A percentile compares a stretch with the other conserved stretches of the same genome.
Evolutionary conservation across 2,113 vertebrate genomes (phyloP).

Genomic region (Campylomormyrus numenius): DNA sequence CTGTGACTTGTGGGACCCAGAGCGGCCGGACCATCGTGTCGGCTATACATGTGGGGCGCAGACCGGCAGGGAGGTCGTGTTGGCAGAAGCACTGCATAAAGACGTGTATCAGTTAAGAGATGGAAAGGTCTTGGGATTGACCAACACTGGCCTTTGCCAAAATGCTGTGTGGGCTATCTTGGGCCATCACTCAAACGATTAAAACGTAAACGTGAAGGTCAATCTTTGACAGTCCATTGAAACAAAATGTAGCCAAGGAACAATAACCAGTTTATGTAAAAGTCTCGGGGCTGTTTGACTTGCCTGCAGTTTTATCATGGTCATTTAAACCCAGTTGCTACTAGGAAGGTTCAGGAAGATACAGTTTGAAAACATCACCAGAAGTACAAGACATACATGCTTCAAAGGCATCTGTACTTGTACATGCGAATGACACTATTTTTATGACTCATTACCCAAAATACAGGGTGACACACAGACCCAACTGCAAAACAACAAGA

Average conservation of each 20-base stretch:
- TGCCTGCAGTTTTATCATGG: background rate
- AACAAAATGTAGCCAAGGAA: background rate
- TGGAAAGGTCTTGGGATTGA: background rate
- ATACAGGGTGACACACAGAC: constrained; percentile 38
- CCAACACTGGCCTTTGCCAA: background rate
- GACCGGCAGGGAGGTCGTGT: background rate
- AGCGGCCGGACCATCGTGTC: background rate
- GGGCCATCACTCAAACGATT: background rate
- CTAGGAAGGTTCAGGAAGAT: background rate
- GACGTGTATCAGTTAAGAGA: background rate
- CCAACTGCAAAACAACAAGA: background rate
- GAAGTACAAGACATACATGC: background rate
- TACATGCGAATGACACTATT: constrained; percentile 37
- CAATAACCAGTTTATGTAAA: background rate
- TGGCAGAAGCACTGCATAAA: background rate
- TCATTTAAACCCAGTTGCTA: background rate
- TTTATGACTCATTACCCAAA: constrained; percentile 25
- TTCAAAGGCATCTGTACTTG: background rate
- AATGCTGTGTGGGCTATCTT: background rate
- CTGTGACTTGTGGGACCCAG: background rate
- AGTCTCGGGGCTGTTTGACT: background rate
- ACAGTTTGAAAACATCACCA: background rate
- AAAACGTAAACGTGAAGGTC: background rate
- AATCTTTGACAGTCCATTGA: background rate
- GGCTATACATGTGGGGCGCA: background rate